A percentile compares a stretch with the other conserved stretches of the same genome.
Evolutionary conservation across 2,797 vertebrate genomes (phyloP).

Genomic region (Furcifer pardalis): DNA sequence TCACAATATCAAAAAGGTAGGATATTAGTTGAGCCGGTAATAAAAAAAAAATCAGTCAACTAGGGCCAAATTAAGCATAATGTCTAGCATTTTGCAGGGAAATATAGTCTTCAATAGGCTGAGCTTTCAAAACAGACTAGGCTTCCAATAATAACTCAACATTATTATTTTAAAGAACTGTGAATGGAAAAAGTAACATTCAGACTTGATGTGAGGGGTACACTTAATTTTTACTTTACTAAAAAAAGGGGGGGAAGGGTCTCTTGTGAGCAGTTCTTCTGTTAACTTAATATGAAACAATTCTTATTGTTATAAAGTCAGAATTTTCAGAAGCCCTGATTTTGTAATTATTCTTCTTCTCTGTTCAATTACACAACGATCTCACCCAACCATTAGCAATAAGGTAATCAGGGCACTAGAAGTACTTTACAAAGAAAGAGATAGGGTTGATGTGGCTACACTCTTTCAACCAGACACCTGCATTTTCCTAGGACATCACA

Average conservation of each 20-base stretch:
- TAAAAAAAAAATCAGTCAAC: too few relatives aligned
- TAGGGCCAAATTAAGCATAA: too few relatives aligned
- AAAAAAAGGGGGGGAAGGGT: not conserved
- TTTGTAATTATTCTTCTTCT: not conserved
- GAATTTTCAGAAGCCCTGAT: not conserved
- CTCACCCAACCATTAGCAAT: not conserved
- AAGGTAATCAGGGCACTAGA: not conserved
- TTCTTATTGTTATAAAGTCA: not conserved
- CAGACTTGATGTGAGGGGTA: not conserved
- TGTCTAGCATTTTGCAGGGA: too few relatives aligned
- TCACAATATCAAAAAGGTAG: too few relatives aligned
- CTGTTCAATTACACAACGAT: not conserved
- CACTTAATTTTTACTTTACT: not conserved
- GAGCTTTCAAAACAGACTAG: not conserved
- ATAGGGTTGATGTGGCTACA: slow-evolving; percentile 27
- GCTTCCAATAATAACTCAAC: not conserved
- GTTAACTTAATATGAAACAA: not conserved
- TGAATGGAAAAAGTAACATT: not conserved
- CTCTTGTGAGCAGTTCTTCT: not conserved
- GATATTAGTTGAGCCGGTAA: too few relatives aligned
- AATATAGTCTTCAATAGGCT: too few relatives aligned
- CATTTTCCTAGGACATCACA: slow-evolving; percentile 51
- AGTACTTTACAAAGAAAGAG: not conserved
- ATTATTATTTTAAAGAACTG: not conserved
- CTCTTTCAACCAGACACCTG: slow-evolving; percentile 54